Percentiles rank a stretch among this genome's conserved stretches.
Evolutionary conservation across 2,888 invertebrate genomes (phyloP).

Genomic region (Syritta pipiens): DNA sequence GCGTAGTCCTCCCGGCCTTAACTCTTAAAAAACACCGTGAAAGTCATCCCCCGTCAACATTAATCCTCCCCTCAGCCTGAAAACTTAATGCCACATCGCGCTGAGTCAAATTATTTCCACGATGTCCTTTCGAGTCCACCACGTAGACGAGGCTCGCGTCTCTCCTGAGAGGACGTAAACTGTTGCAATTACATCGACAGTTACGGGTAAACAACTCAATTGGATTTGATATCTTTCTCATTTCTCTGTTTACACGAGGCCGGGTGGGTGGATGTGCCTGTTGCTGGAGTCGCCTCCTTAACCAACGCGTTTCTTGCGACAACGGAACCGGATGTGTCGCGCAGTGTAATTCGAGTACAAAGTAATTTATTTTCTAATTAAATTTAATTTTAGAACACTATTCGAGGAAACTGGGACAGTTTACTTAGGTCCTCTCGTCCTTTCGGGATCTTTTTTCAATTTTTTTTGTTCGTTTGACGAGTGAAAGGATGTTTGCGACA

Average conservation of each 20-base stretch:
- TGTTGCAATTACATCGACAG: conserved; percentile 19
- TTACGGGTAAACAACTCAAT: conserved; percentile 42
- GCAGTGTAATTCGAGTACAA: conserved; percentile 7
- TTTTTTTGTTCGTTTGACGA: no score
- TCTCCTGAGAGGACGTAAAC: conserved; percentile 2
- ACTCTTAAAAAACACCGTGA: no score
- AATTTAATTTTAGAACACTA: conserved; percentile 21
- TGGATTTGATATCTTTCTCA: conserved; percentile 39
- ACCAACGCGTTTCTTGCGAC: background rate
- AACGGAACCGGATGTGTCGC: background rate
- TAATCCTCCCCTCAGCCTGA: no score
- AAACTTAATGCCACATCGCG: no score
- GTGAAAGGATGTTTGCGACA: no score
- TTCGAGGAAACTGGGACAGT: conserved; percentile 11
- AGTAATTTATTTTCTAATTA: conserved; percentile 28
- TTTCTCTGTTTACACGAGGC: conserved; percentile 36
- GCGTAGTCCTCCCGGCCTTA: no score
- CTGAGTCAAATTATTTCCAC: no score
- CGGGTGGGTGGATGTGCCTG: conserved; percentile 24
- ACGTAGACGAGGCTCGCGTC: no score
- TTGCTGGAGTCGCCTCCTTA: background rate
- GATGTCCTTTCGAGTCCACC: background rate
- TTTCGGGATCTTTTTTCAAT: no score
- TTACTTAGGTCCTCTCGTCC: background rate
- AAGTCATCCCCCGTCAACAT: no score